Evolutionary conservation across 1,140 invertebrate genomes (phyloP).

Genomic region (Macrobrachium nipponense): DNA sequence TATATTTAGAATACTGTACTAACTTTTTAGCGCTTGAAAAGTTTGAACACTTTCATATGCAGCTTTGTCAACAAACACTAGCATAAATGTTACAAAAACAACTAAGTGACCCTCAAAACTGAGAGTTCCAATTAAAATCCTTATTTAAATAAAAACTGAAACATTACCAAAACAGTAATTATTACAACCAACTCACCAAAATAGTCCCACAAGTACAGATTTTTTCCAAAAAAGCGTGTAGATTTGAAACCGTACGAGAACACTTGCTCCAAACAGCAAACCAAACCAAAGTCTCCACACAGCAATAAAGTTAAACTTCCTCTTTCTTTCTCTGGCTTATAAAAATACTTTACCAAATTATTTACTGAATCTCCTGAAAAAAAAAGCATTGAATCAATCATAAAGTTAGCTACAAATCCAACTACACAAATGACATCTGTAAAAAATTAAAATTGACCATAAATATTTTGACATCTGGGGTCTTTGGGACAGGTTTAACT

Average conservation of each 20-base stretch:
- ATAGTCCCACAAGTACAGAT: slow-evolving; percentile 98
- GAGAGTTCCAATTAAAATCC: too few relatives aligned
- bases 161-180: not conserved
- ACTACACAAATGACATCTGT: too few relatives aligned
- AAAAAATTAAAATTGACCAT: too few relatives aligned
- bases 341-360: slow-evolving; percentile 96
- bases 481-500: too few relatives aligned
- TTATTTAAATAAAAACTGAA: not conserved
- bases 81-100: too few relatives aligned
- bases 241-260: slow-evolving; percentile 95
- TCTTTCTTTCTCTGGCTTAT: slow-evolving; percentile 80
- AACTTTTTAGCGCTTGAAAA: too few relatives aligned
- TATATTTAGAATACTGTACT: too few relatives aligned
- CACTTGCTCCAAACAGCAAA: slow-evolving; percentile 92
- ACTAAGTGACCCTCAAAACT: too few relatives aligned
- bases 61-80: too few relatives aligned
- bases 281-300: slow-evolving; percentile 94
- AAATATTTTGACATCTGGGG: too few relatives aligned
- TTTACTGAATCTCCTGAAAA: slow-evolving; percentile 90
- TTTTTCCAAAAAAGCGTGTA: slow-evolving; percentile 89
- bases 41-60: too few relatives aligned
- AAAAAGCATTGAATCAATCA: not conserved
- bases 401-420: not conserved
- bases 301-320: slow-evolving; percentile 87
- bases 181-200: slow-evolving; percentile 78